Conservation (phyloP, 2,888 invertebrate species). For the Lucinisca nassula region DNA sequence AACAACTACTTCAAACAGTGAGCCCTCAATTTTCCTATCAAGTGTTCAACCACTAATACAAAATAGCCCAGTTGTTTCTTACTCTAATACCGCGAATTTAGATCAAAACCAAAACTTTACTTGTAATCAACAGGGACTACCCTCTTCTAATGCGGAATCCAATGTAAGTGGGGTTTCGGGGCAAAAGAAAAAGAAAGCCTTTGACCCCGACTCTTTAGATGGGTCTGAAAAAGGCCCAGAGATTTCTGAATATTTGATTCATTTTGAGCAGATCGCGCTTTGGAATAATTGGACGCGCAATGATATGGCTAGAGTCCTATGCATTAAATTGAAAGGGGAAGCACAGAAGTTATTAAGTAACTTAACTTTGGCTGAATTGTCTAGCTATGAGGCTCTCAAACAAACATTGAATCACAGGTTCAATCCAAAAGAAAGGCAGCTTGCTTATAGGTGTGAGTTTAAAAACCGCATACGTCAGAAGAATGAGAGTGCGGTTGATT, state of each 20-base stretch:
- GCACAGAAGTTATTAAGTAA: conserved; percentile 36
- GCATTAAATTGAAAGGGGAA: conserved; percentile 16
- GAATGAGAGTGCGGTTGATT: conserved; percentile 23
- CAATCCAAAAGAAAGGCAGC: conserved; percentile 29
- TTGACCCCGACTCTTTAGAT: not conserved
- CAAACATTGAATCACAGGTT: conserved; percentile 15
- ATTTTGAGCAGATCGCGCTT: conserved; percentile 37
- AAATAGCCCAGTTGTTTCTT: too few species aligned
- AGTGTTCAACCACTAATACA: too few species aligned
- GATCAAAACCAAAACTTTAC: too few species aligned
- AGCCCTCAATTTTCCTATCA: too few species aligned
- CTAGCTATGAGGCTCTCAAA: conserved; percentile 22
- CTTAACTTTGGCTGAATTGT: not conserved
- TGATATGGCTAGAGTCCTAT: conserved; percentile 18
- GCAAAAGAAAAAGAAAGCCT: not conserved
- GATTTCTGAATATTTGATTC: conserved; percentile 36
- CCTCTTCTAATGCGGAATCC: too few species aligned
- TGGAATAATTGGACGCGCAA: conserved; percentile 30
- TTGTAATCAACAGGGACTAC: too few species aligned
- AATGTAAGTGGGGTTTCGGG: too few species aligned
- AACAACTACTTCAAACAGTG: too few species aligned
- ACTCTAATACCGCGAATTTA: too few species aligned
- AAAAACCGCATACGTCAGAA: conserved; percentile 16
- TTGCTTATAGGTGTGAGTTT: conserved; percentile 42
- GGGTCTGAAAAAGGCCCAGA: not conserved